Base-by-base conservation (phyloP, 2,797 vertebrate genomes). In the Fringilla coelebs region DNA sequence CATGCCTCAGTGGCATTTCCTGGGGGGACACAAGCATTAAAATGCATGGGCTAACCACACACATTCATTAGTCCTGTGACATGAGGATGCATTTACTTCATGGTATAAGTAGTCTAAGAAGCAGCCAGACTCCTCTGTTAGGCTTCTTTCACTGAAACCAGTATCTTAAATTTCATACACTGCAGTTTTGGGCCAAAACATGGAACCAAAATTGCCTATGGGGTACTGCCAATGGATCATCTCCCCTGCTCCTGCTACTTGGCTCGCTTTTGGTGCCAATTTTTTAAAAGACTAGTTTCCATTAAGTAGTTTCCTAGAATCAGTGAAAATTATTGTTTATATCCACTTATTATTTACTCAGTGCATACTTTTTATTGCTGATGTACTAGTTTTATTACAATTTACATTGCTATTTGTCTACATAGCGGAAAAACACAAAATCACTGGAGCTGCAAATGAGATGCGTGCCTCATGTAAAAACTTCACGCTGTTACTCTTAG, bases 1-100 rank as follows among this genome's bases (percentile, higher is more conserved):
- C 0, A 0, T 40, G 51, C 36, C 31, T 11, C 13, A 19, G 32
- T 7, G 7, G 0, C 72, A 11, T 45, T 60, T 49, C 31, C 36
- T 60, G 40, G 32, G 32, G 62, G 46, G 24, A 91, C 57, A 89
- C 22, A 13, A 17, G 3, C 43, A 85, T 17, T 51, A 51, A 62
- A 81, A 52, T 25, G 7, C 46, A 54, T 7, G 19, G 43, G 43
- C 17, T 75, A 34, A 72, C 15, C 40, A 55, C 17, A 38, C 0
- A 0, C 22, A 10, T 22, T 40, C 16, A 14, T 46, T 15, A 78
- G 6, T 43, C 12, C 58, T 52, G 31, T 13, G 41, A 38, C n/a
- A 40, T 2, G 5, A 67, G 5, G 5, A 7, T 17, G 48, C 0
- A 0, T 40, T 82, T 85, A 18, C 21, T 54, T 67, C 57, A 29